Base-by-base conservation (phyloP, 2,113 vertebrate species). In the Oryzias woworae region DNA sequence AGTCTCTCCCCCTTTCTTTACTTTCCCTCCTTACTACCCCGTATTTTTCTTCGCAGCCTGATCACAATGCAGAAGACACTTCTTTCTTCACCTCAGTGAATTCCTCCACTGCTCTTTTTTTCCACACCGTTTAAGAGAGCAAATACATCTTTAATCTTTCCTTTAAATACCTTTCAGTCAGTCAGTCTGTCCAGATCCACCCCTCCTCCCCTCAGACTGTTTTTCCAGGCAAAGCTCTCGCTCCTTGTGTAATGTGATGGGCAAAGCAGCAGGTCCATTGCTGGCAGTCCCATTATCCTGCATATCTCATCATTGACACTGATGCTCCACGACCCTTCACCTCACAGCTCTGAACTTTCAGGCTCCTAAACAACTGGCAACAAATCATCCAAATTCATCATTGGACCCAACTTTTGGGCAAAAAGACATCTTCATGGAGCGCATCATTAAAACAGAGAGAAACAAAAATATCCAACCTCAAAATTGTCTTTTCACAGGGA, bases 251-350 rank as follows among this genome's bases (percentile, higher is more conserved):
- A 75, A 80, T 62, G 46, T 74, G 71, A 75, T 24, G 63, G 74
- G 73, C 61, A 17, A 45, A 65, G 62, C 74, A 51, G 61, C 15
- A 2, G 17, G 45, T 14, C 62, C 56, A 22, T 78, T 70, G 58
- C 82, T 85, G 81, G 68, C 61, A 61, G 75, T 56, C 78, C 72
- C 84, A 87, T 88, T 84, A 88, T 80, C 74, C 83, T 87, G 83
- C 56, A 73, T 70, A 78, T 77, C 80, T 85, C 20, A 84, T 55
- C 62, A 69, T 4, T 52, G 71, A 64, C 62, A 46, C 62, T 56
- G 80, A 81, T 44, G 65, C 64, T 70, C 44, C 55, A 36, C 62
- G 82, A 86, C 74, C 82, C 80, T 69, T 83, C 53, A 78, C 80
- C 78, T 61, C 24, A 17, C 58, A 77, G 50, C 65, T 44, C 46